Conservation (phyloP, 2,888 invertebrate genomes). For the Trichopria drosophilae region DNA sequence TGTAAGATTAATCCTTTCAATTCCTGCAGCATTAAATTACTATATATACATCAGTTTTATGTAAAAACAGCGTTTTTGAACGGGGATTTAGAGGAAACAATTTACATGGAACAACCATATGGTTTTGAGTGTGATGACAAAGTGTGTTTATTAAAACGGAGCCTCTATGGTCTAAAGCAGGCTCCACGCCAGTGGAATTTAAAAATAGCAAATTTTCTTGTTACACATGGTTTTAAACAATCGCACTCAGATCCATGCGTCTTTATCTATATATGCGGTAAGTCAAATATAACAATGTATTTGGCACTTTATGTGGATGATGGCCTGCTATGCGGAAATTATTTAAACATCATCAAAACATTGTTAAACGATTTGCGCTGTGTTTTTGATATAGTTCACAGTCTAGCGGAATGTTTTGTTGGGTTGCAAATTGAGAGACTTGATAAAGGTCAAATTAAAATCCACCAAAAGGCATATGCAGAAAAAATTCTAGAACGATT, state of each 20-base stretch:
- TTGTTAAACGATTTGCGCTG: conserved; percentile 4
- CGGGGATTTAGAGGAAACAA: conserved; percentile 30
- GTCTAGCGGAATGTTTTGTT: conserved; percentile 29
- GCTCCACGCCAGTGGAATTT: too few relatives aligned
- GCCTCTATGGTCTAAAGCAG: conserved; percentile 34
- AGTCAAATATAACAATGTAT: background rate
- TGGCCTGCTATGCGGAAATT: conserved; percentile 20
- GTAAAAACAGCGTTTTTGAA: conserved; percentile 36
- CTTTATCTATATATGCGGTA: background rate
- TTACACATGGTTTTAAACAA: conserved; percentile 19
- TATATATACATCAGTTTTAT: conserved; percentile 32
- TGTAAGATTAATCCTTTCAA: conserved; percentile 29
- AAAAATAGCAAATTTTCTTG: conserved; percentile 34
- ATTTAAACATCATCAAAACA: conserved; percentile 12
- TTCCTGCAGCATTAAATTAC: conserved; percentile 25
- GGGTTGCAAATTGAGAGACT: conserved; percentile 34
- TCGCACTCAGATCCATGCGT: conserved; percentile 20
- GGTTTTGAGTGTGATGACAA: conserved; percentile 18
- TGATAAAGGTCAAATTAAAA: conserved; percentile 1
- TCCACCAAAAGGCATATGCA: conserved; percentile 14
- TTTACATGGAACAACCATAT: conserved; percentile 32
- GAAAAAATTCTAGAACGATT: conserved; percentile 24
- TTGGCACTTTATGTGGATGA: background rate
- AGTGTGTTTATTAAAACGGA: conserved; percentile 27
- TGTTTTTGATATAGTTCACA: conserved; percentile 8